Percentiles rank a stretch among this genome's conserved stretches.
Conservation (phyloP, 2,888 invertebrate genomes). For the Drosophila austrosaltans region DNA sequence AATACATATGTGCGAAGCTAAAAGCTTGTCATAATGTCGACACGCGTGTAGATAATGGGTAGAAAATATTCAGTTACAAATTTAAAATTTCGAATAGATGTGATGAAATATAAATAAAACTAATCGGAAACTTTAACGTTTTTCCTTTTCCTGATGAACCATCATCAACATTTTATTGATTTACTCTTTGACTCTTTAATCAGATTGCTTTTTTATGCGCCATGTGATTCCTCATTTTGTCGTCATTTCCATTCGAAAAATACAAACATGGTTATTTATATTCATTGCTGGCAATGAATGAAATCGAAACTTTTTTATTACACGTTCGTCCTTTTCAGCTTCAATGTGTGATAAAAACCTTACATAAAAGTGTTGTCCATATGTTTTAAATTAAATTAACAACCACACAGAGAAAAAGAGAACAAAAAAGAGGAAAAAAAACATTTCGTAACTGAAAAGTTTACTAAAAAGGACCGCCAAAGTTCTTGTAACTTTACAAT, state of each 20-base stretch:
- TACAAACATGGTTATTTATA: slow-evolving; percentile 38
- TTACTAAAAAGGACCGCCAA: slow-evolving; percentile 9
- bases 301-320: slow-evolving; percentile 45
- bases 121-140: no score
- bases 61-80: background rate
- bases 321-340: slow-evolving; percentile 17
- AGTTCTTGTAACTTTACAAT: slow-evolving; percentile 46
- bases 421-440: background rate
- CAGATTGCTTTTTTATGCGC: background rate
- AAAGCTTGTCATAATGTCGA: background rate
- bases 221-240: background rate
- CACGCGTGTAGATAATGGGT: background rate
- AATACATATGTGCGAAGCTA: background rate
- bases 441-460: slow-evolving; percentile 37
- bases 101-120: no score
- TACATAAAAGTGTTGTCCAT: slow-evolving; percentile 48
- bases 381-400: slow-evolving; percentile 61
- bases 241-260: background rate
- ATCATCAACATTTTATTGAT: no score
- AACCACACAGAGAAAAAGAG: slow-evolving; percentile 5
- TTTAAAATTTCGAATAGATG: background rate
- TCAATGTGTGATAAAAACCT: slow-evolving; percentile 49
- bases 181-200: background rate
- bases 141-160: no score
- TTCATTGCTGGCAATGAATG: slow-evolving; percentile 40